Conservation (phyloP, 2,888 invertebrate species). For the Willowsia nigromaculata region DNA sequence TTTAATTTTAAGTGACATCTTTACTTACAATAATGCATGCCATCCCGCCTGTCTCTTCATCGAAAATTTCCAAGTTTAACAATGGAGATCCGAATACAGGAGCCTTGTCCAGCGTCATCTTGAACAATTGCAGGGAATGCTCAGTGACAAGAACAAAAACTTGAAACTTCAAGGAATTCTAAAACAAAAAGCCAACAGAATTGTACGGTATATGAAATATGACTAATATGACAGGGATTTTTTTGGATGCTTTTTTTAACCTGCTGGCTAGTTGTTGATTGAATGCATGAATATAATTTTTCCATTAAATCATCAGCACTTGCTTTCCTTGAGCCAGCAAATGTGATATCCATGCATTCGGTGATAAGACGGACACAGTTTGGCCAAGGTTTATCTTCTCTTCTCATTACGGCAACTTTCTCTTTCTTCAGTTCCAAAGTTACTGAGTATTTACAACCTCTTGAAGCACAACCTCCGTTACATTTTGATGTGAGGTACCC, state of each 20-base stretch:
- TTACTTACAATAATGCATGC: conserved; percentile 56
- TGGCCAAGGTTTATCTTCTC: conserved; percentile 64
- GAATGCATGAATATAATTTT: conserved; percentile 32
- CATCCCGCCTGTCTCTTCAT: neutral
- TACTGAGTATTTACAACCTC: conserved; percentile 35
- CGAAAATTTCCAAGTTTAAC: conserved; percentile 48
- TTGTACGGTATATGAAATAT: no score
- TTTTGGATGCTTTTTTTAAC: no score
- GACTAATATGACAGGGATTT: no score
- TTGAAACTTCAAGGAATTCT: conserved; percentile 2
- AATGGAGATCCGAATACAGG: conserved; percentile 52
- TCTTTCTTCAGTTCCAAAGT: conserved; percentile 14
- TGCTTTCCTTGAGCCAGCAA: conserved; percentile 42
- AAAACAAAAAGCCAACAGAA: neutral
- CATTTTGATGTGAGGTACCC: conserved; percentile 33
- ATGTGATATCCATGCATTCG: neutral
- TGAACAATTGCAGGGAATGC: conserved; percentile 39
- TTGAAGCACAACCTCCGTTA: conserved; percentile 34
- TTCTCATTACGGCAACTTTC: neutral
- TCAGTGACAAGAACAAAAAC: conserved; percentile 29
- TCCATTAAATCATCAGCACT: conserved; percentile 43
- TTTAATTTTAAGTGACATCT: no score
- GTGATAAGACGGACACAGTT: conserved; percentile 46
- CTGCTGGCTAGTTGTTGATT: neutral
- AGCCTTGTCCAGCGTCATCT: neutral